Percentiles rank a stretch among this genome's conserved stretches.
phyloP scores from a whole-genome alignment of 1,140 invertebrate genomes.

The Drosophila tani region DNA sequence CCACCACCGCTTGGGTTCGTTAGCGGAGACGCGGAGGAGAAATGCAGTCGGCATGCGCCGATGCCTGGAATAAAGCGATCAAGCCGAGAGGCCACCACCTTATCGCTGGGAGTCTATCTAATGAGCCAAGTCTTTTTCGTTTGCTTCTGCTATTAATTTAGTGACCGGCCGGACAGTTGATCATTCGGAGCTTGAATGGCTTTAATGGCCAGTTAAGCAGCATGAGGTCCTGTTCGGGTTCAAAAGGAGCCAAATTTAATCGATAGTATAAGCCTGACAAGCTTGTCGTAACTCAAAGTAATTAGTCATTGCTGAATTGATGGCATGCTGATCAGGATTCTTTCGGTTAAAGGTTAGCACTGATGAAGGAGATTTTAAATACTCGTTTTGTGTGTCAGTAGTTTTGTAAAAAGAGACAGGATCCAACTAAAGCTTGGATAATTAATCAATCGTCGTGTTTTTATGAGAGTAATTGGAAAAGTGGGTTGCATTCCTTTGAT shows the following conservation, averaged over 20 bases:
- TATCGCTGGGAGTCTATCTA: constrained; percentile 54
- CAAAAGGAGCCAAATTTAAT: constrained; percentile 10
- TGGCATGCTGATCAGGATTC: constrained; percentile 30
- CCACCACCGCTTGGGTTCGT: constrained; percentile 64
- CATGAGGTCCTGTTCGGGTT: constrained; percentile 56
- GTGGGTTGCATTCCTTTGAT: no score
- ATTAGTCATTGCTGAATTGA: constrained; percentile 68
- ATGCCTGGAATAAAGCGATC: constrained; percentile 59
- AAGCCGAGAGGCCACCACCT: constrained; percentile 11
- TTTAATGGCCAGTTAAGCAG: constrained; percentile 47
- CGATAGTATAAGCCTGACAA: constrained; percentile 35
- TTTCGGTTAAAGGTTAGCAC: neutral
- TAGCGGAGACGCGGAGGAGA: constrained; percentile 46
- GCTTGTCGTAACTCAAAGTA: constrained; percentile 54
- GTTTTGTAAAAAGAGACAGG: neutral
- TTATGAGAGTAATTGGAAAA: no score
- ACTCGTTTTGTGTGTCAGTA: neutral
- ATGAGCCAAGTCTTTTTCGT: constrained; percentile 40
- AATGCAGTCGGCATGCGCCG: constrained; percentile 40
- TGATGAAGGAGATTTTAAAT: neutral
- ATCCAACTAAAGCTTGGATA: neutral
- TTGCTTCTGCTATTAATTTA: constrained; percentile 60
- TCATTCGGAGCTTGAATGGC: constrained; percentile 40
- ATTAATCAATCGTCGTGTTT: constrained; percentile 10
- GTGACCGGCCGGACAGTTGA: constrained; percentile 49